A percentile compares a stretch with the other conserved stretches of the same genome.
These are phyloP conservation scores for Actinernus sp. DNA, from an alignment of 92 coral and sea anemone genomes.

Conservation along the genomic window DNA sequence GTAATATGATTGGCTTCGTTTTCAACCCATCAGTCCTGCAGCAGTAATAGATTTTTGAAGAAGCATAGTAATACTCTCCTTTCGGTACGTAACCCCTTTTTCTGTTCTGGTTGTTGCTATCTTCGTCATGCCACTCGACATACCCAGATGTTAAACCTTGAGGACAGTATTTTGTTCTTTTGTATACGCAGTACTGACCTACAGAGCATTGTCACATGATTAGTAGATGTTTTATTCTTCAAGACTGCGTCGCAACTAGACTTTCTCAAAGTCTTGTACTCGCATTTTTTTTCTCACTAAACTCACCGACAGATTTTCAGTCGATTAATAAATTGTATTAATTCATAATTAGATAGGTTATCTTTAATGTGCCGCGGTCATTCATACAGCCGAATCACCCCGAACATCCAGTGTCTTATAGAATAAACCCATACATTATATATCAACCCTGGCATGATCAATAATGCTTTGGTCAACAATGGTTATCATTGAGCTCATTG, in stretches of 20 bases:
- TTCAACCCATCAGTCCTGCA: conserved; percentile 63
- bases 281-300: background rate
- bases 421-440: no score
- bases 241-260: background rate
- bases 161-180: conserved; percentile 52
- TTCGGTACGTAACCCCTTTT: conserved; percentile 57
- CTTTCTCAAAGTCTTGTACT: background rate
- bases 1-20: conserved; percentile 57
- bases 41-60: conserved; percentile 58
- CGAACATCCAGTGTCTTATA: no score
- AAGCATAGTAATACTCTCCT: conserved; percentile 40
- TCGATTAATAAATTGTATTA: no score
- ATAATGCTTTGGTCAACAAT: no score
- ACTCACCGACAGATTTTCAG: background rate
- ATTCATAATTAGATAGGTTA: no score
- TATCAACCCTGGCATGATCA: no score
- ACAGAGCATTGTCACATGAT: background rate
- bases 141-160: conserved; percentile 50
- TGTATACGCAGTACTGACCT: conserved; percentile 85
- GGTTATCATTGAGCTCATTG: no score
- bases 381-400: no score
- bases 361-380: no score
- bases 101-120: conserved; percentile 47
- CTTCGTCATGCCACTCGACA: conserved; percentile 74
- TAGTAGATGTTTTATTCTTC: background rate